phyloP scores from a whole-genome alignment of 2,113 vertebrate genomes.

The Psammodynastes pulverulentus region DNA sequence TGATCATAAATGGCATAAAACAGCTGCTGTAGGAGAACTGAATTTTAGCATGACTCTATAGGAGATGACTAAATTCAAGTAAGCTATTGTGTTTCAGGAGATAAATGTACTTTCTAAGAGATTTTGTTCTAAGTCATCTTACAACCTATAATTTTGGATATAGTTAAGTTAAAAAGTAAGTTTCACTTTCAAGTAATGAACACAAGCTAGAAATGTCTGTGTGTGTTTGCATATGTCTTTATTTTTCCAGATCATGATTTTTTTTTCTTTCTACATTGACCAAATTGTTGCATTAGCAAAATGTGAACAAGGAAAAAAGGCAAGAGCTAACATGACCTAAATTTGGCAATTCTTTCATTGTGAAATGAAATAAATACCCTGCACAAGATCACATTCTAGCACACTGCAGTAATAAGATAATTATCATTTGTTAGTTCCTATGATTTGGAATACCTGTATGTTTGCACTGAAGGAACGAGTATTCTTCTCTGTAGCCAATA shows the following conservation, averaged over 20 bases:
- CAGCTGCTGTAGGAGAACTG: slow-evolving; percentile 4
- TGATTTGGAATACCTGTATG: neutral
- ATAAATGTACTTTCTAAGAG: neutral
- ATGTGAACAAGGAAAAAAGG: neutral
- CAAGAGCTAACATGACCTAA: neutral
- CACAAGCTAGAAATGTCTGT: neutral
- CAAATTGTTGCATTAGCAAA: neutral
- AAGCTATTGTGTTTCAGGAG: neutral
- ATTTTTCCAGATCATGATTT: neutral
- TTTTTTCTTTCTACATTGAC: neutral
- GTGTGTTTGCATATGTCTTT: neutral
- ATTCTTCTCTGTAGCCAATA: neutral
- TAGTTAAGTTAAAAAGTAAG: neutral
- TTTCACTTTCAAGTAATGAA: neutral
- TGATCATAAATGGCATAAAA: slow-evolving; percentile 1
- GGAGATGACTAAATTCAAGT: neutral
- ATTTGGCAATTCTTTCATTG: neutral
- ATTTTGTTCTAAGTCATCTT: neutral
- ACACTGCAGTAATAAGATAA: neutral
- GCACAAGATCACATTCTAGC: neutral
- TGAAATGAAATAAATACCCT: neutral
- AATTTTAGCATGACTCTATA: neutral
- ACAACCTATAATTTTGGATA: neutral
- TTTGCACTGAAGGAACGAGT: neutral
- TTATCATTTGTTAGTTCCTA: neutral